phyloP scores from a whole-genome alignment of 2,113 vertebrate genomes.

The Tympanuchus pallidicinctus region DNA sequence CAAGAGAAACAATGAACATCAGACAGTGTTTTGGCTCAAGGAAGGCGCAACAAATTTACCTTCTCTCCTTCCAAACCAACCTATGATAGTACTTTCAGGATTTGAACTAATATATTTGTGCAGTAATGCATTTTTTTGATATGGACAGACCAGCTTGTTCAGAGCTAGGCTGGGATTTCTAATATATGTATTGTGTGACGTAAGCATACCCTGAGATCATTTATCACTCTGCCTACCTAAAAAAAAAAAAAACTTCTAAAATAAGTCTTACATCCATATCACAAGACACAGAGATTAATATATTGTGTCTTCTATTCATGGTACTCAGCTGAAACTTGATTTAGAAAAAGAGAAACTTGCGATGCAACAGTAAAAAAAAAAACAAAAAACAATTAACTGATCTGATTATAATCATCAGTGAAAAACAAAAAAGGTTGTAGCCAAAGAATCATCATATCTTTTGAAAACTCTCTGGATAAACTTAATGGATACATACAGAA shows the following conservation, averaged over 20 bases:
- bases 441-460: background rate
- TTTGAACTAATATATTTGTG: background rate
- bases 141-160: background rate
- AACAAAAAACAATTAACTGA: no score
- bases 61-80: background rate
- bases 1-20: rapidly evolving
- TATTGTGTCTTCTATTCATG: background rate
- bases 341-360: constrained; percentile 3
- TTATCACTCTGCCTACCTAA: background rate
- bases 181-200: background rate
- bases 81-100: background rate
- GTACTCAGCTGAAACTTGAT: background rate
- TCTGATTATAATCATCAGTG: background rate
- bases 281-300: background rate
- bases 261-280: background rate
- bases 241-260: background rate
- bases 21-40: background rate
- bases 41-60: background rate
- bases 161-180: background rate
- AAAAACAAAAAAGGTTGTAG: background rate
- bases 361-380: background rate
- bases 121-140: background rate
- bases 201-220: background rate
- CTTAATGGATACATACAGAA: background rate
- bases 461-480: constrained; percentile 17